phyloP scores from a whole-genome alignment of 2,797 vertebrate species.

The Amblyopsis hoosieri region DNA sequence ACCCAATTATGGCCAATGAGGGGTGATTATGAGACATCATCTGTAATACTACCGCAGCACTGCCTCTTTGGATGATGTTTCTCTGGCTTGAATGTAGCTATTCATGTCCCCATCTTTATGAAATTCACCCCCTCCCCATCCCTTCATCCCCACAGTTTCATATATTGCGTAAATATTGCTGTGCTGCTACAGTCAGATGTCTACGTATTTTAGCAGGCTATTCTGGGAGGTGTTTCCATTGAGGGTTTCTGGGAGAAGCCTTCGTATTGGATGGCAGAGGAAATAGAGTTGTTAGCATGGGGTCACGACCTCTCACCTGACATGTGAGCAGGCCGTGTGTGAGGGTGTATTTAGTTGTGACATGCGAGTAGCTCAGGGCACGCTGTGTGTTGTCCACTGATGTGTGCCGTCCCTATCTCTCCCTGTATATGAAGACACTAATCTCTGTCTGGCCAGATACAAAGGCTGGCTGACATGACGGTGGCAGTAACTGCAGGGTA shows the following conservation, averaged over 20 bases:
- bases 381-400: not conserved
- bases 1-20: conserved; percentile 72
- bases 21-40: conserved; percentile 66
- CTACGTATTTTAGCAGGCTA: conserved; percentile 49
- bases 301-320: conserved; percentile 58
- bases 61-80: conserved; percentile 34
- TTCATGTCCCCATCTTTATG: conserved; percentile 35
- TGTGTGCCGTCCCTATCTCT: no score
- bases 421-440: conserved; percentile 11
- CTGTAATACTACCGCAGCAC: conserved; percentile 19
- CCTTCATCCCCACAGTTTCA: conserved; percentile 5
- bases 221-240: conserved; percentile 39
- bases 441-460: conserved; percentile 2
- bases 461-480: conserved; percentile 26
- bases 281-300: conserved; percentile 56
- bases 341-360: not conserved
- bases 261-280: conserved; percentile 43
- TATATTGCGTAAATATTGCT: not conserved
- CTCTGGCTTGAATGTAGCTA: conserved; percentile 42
- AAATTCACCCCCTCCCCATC: no score
- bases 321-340: conserved; percentile 44
- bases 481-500: conserved; percentile 12
- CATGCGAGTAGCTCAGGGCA: conserved; percentile 26
- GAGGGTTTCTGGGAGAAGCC: conserved; percentile 22
- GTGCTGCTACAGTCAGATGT: conserved; percentile 11